Base-by-base conservation (phyloP, 2,888 invertebrate genomes). In the Mimachlamys varia region DNA sequence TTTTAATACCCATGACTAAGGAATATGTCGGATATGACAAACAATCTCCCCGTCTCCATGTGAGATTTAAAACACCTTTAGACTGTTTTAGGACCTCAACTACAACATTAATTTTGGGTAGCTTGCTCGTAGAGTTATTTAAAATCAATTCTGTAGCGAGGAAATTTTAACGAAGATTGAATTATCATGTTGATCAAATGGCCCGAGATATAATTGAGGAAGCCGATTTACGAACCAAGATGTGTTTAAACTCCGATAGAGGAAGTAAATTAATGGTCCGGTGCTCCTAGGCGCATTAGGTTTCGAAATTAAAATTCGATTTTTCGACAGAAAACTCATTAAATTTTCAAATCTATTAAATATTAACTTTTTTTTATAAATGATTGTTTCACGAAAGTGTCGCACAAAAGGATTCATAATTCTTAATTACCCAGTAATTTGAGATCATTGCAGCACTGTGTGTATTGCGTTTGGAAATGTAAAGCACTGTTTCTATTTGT, bases 321-420 rank as follows among this genome's bases (percentile, higher is more conserved):
- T 76, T 76, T 76, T 76, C 33, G 27, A 33, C 76, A 76, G 76
- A 76, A 76, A 76, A 76, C 27, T 33, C 76, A 76, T 76, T 76
- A 76, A 76, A 33, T 17, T 76, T 27, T 76, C 33, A 76, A 76
- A 76, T 76, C 13, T 76, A 33, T 33, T 76, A 76, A 10, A 33
- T 27, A 22, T 76, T 76, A 27, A 76, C 44, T 44, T 62, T 76
- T 62, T 76, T 27, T 76, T 33, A 76, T 33, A 15, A 76, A 27
- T 76, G 7, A 27, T 76, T 76, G 17, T 27, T 76, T 76, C 33
- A 76, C 33, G 12, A 2, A 33, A 76, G 76, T 33, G 13, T 10
- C 76, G 12, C 33, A 76, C 27, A 76, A 33, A 27, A 15, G 27
- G 27, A 76, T 62, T n/a, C 62, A 62, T 62, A 4, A n/a, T 62